Percentiles rank a stretch among this genome's conserved stretches.
Conservation (phyloP, 2,113 vertebrate species). For the Lepidothrix coronata region DNA sequence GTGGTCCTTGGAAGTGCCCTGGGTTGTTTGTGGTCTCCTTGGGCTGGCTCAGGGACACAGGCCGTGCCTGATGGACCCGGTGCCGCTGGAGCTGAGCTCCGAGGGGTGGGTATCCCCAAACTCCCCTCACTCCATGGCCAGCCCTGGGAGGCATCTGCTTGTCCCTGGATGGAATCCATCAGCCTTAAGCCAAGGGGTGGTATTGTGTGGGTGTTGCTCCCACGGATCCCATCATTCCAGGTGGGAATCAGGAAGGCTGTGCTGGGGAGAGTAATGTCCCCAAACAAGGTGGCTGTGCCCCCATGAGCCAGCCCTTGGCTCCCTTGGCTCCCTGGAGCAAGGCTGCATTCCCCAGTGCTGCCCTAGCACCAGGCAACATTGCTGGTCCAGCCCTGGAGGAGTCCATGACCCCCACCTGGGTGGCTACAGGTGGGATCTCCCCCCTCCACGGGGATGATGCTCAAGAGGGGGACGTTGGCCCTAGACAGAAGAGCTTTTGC, state of each 20-base stretch:
- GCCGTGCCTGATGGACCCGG: accelerated
- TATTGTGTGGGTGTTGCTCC: accelerated
- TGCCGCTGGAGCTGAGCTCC: not conserved
- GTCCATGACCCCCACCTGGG: accelerated
- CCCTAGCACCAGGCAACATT: not conserved
- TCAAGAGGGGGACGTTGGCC: accelerated
- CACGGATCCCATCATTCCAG: accelerated
- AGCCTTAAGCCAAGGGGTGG: accelerated
- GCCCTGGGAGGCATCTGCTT: not conserved
- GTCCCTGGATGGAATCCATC: not conserved
- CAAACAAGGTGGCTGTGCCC: accelerated
- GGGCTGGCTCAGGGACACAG: accelerated
- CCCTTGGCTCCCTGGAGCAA: accelerated
- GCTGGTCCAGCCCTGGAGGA: not conserved
- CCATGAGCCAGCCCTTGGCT: not conserved
- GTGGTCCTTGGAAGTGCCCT: not conserved
- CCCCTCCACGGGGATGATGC: not conserved
- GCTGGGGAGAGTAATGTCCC: not conserved
- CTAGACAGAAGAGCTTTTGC: accelerated
- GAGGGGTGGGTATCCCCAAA: not conserved
- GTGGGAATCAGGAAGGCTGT: accelerated
- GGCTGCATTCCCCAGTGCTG: too few relatives aligned
- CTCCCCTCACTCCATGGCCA: not conserved
- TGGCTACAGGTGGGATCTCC: not conserved
- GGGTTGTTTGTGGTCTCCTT: not conserved